phyloP scores from a whole-genome alignment of 30 jellyfish, hydroid and myxozoan genomes.

The Catostylus mosaicus region DNA sequence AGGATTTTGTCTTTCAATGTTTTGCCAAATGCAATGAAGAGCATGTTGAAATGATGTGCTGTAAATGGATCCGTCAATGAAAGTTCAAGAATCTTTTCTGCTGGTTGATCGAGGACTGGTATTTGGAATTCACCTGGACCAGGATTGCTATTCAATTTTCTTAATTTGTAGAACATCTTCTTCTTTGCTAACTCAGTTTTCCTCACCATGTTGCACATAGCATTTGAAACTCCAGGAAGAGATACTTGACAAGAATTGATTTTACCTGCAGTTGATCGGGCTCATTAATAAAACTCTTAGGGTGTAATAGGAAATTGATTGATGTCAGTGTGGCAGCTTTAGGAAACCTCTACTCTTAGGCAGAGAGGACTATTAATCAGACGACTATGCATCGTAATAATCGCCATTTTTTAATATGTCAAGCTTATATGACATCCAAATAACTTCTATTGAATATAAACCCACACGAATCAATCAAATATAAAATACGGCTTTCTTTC shows the following conservation, averaged over 20 bases:
- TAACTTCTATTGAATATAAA: too few relatives aligned
- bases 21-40: constrained; percentile 28
- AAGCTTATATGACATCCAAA: too few relatives aligned
- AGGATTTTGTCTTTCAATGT: constrained; percentile 25
- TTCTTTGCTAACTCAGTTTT: background rate
- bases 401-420: too few relatives aligned
- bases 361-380: too few relatives aligned
- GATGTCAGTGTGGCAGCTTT: too few relatives aligned
- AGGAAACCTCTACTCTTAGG: too few relatives aligned
- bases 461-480: too few relatives aligned
- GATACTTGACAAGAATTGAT: background rate
- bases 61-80: constrained; percentile 62
- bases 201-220: background rate
- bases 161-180: constrained; percentile 22
- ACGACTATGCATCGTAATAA: too few relatives aligned
- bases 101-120: constrained; percentile 69
- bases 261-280: background rate
- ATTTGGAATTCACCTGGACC: constrained; percentile 11
- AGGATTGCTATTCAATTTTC: background rate
- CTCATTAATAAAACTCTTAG: too few relatives aligned
- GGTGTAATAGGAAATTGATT: too few relatives aligned
- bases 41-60: constrained; percentile 73
- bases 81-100: background rate
- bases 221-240: background rate
- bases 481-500: too few relatives aligned